A percentile compares a stretch with the other conserved stretches of the same genome.
phyloP scores from a whole-genome alignment of 2,797 vertebrate species.

The Labeo calbasu region DNA sequence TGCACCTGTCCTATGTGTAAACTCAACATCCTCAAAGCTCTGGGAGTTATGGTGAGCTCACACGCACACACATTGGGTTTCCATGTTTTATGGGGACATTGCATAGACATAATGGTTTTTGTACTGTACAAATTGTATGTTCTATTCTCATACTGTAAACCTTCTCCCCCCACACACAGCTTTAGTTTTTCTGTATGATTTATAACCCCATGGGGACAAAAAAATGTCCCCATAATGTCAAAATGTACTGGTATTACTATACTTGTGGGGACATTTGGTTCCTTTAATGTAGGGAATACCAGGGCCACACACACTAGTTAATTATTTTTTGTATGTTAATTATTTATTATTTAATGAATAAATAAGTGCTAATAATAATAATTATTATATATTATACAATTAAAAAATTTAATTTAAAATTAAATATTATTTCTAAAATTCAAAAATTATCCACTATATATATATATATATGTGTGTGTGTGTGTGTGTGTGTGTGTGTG shows the following conservation, averaged over 20 bases:
- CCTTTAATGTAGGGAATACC: background rate
- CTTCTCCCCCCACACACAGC: background rate
- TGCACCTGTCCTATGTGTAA: conserved; percentile 99
- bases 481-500: no score
- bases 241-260: background rate
- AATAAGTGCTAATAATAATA: background rate
- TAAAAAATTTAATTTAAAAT: no score
- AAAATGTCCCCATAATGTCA: background rate
- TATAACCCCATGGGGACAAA: background rate
- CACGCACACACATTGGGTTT: background rate
- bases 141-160: no score
- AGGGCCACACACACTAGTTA: background rate
- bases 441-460: no score
- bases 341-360: background rate
- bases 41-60: conserved; percentile 91
- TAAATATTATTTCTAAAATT: no score
- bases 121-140: background rate
- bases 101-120: background rate
- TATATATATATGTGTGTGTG: no score
- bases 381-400: no score
- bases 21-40: conserved; percentile 96
- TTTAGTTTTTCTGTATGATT: background rate
- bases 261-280: background rate
- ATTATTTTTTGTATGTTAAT: background rate
- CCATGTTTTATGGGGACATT: background rate